phyloP scores from a whole-genome alignment of 1,140 invertebrate species.

The Leptinotarsa texana region DNA sequence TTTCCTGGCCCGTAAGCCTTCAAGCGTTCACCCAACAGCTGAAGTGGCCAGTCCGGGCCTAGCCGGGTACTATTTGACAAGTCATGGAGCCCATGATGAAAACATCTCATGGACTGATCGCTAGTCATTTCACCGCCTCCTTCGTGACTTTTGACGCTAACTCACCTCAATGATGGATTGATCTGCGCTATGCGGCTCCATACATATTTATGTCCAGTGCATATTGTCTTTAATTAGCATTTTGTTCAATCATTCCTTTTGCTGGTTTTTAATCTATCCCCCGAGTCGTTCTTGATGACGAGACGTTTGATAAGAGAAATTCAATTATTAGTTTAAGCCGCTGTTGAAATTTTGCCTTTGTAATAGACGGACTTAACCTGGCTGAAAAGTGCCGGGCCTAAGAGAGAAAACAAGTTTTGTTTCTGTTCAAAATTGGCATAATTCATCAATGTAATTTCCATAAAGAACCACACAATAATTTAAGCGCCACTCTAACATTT shows the following conservation, averaged over 20 bases:
- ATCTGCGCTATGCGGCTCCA: conserved; percentile 40
- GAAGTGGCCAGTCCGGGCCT: conserved; percentile 47
- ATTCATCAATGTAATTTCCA: too few relatives aligned
- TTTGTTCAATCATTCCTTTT: conserved; percentile 50
- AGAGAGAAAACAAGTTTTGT: too few relatives aligned
- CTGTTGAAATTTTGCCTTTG: neutral
- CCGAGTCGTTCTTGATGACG: neutral
- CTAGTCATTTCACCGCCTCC: conserved; percentile 55
- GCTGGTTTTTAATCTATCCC: conserved; percentile 12
- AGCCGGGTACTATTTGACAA: conserved; percentile 49
- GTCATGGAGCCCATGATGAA: conserved; percentile 56
- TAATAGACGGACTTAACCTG: neutral
- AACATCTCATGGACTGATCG: conserved; percentile 56
- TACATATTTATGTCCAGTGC: conserved; percentile 49
- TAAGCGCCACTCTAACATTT: neutral
- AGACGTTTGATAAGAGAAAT: neutral
- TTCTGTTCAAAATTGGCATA: too few relatives aligned
- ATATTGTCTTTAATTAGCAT: conserved; percentile 53
- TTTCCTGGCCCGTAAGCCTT: neutral
- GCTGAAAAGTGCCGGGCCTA: neutral
- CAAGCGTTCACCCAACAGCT: neutral
- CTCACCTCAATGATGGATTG: conserved; percentile 51
- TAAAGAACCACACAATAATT: too few relatives aligned
- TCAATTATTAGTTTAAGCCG: neutral
- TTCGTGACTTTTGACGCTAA: conserved; percentile 56